Base-by-base conservation (phyloP, 2,113 vertebrate species). In the Clarias macrocephalus region DNA sequence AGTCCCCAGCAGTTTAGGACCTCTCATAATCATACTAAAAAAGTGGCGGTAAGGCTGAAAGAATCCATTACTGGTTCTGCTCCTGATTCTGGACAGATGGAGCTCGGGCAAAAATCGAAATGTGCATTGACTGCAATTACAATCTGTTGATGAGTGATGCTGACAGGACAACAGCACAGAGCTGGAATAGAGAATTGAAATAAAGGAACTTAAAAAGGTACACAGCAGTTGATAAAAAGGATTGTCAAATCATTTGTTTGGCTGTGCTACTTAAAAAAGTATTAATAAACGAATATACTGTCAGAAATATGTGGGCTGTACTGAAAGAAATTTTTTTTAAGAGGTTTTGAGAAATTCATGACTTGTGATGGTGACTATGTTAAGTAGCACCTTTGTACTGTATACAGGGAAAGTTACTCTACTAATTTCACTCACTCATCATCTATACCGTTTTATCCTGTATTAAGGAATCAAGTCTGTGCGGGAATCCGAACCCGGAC, bases 21-120 rank as follows among this genome's bases (percentile, higher is more conserved):
- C 48, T 59, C 54, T 30, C 59, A 7, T 30, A 80, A 19, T 57
- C 52, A 59, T 28, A 80, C 54, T 57, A 59, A 80, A n/a, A 80
- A 80, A 59, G n/a, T 19, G 54, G 54, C n/a, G 33, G 54, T 30
- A 57, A 30, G 33, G 16, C 54, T 57, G 3, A 57, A 59, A 12
- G 77, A 59, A 80, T 59, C 28, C 18, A 59, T 80, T 57, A 79
- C 30, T 30, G 73, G n/a, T 48, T 56, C 77, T 80, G 57, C 56
- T 79, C 56, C 28, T 80, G 28, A 59, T 33, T 15, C 13, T 30
- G 16, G n/a, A 52, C 73, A 79, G 76, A 80, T 59, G 56, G 77
- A 80, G 21, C 54, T 28, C 19, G 33, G 77, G 28, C 77, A 59
- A 54, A 80, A 59, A 80, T 80, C 56, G 76, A 80, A 80, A 28